phyloP scores from a whole-genome alignment of 1,140 invertebrate species.

The Sogatella furcifera region DNA sequence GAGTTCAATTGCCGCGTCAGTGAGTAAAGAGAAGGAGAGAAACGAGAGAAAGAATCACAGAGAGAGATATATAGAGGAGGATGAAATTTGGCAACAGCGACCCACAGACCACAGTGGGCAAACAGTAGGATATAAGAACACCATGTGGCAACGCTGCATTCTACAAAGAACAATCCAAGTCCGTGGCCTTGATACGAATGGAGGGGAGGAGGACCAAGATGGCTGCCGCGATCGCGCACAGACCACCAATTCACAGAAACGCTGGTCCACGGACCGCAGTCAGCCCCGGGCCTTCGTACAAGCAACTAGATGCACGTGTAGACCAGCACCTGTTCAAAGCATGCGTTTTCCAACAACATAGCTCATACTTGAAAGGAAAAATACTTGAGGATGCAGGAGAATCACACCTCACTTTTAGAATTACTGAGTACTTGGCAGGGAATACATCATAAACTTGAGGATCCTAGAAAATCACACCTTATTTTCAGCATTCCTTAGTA shows the following conservation, averaged over 20 bases:
- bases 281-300: neutral
- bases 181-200: constrained; percentile 3
- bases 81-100: neutral
- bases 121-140: neutral
- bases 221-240: neutral
- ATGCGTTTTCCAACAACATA: neutral
- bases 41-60: too few relatives aligned
- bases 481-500: too few relatives aligned
- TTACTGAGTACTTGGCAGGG: too few relatives aligned
- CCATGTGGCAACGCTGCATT: neutral
- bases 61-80: too few relatives aligned
- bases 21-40: neutral
- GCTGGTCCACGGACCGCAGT: neutral
- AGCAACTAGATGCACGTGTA: neutral
- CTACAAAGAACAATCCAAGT: constrained; percentile 6
- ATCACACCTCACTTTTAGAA: too few relatives aligned
- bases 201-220: neutral
- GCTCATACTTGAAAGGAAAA: neutral
- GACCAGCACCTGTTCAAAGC: too few relatives aligned
- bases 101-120: neutral
- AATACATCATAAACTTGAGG: too few relatives aligned
- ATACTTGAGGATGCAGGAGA: neutral
- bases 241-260: neutral
- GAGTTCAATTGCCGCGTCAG: too few relatives aligned
- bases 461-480: too few relatives aligned